Conservation (phyloP, 1,140 invertebrate species). For the Papilio xuthus region DNA sequence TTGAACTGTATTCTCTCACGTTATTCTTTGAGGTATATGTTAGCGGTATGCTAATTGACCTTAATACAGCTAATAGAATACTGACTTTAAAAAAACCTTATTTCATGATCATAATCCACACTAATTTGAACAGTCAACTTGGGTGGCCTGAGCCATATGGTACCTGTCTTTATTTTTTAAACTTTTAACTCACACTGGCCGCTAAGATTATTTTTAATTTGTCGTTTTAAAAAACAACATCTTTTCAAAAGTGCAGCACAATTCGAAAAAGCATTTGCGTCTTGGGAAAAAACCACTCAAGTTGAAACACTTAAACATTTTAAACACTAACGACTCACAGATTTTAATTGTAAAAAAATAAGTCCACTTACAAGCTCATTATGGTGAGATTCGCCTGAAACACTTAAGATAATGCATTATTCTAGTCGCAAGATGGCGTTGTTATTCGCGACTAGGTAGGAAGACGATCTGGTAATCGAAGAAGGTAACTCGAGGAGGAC, state of each 20-base stretch:
- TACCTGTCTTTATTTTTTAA: conserved; percentile 7
- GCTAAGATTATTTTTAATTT: neutral
- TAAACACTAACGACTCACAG: conserved; percentile 20
- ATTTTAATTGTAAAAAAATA: conserved; percentile 28
- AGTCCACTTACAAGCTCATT: conserved; percentile 22
- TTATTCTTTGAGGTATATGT: conserved; percentile 21
- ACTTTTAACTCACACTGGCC: neutral
- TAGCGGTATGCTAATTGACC: conserved; percentile 35
- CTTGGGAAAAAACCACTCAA: conserved; percentile 32
- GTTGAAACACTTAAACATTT: conserved; percentile 33
- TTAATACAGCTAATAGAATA: conserved; percentile 30
- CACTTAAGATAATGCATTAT: conserved; percentile 57
- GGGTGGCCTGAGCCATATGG: conserved; percentile 25
- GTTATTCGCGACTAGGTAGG: conserved; percentile 43
- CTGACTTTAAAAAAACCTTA: conserved; percentile 18
- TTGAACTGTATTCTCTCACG: conserved; percentile 31
- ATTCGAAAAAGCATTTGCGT: neutral
- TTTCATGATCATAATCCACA: conserved; percentile 27
- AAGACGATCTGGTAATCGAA: conserved; percentile 63
- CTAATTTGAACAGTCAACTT: conserved; percentile 16
- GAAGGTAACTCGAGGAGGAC: conserved; percentile 60
- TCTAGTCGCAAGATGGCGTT: conserved; percentile 53
- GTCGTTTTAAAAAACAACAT: neutral
- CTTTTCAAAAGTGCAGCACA: conserved; percentile 4
- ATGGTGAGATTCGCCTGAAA: conserved; percentile 38